A percentile compares a stretch with the other conserved stretches of the same genome.
Conservation (phyloP, 2,797 vertebrate species). For the Dallia pectoralis region DNA sequence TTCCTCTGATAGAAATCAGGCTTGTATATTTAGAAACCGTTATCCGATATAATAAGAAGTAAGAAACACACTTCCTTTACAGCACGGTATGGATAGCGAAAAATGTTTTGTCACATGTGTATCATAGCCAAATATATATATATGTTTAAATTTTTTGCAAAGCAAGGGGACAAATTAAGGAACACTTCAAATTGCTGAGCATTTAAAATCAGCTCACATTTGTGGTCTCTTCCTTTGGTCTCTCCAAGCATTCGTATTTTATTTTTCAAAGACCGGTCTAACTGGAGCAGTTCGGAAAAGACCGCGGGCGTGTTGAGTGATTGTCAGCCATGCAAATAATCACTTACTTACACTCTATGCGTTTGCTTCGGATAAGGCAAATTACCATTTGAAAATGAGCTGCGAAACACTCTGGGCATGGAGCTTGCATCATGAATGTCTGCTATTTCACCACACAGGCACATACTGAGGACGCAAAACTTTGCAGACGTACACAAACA, state of each 20-base stretch:
- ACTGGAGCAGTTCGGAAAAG: conserved; percentile 89
- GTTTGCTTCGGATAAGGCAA: conserved; percentile 94
- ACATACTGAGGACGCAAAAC: conserved; percentile 30
- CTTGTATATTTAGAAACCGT: not conserved
- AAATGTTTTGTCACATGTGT: not conserved
- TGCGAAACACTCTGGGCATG: conserved; percentile 92
- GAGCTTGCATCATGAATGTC: conserved; percentile 84
- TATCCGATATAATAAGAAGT: not conserved
- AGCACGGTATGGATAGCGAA: not conserved
- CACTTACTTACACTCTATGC: conserved; percentile 96
- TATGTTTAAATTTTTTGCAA: conserved; percentile 60
- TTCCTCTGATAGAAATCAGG: not conserved
- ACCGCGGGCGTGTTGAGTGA: conserved; percentile 87
- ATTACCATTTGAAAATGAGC: conserved; percentile 98
- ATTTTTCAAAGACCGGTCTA: conserved; percentile 84
- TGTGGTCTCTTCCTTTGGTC: conserved; percentile 14
- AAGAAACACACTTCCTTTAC: not conserved
- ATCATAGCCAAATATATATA: not conserved
- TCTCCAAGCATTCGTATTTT: conserved; percentile 49
- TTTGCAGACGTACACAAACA: conserved; percentile 22
- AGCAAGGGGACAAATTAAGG: conserved; percentile 74
- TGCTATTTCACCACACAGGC: conserved; percentile 77
- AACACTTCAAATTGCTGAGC: conserved; percentile 70
- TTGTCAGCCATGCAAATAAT: conserved; percentile 99
- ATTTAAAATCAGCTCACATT: conserved; percentile 15